Conservation (phyloP, 2,888 invertebrate species). For the Cerceris rybyensis region DNA sequence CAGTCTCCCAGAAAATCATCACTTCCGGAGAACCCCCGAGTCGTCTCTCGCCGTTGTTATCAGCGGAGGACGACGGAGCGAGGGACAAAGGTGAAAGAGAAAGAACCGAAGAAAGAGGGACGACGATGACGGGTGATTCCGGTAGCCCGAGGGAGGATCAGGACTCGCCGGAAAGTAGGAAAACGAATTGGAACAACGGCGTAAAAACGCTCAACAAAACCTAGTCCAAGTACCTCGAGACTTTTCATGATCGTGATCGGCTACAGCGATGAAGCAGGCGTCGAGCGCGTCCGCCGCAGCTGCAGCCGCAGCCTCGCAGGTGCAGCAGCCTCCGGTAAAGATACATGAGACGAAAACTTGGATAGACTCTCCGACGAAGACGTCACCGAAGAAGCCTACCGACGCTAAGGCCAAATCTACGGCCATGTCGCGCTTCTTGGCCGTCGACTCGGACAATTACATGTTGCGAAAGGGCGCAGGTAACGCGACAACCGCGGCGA, state of each 20-base stretch:
- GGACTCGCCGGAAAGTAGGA: conserved; percentile 66
- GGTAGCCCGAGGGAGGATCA: conserved; percentile 63
- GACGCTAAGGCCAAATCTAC: conserved; percentile 73
- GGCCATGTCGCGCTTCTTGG: conserved; percentile 76
- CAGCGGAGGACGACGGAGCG: no score
- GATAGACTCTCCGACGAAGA: conserved; percentile 26
- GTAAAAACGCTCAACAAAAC: conserved; percentile 42
- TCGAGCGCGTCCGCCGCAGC: conserved; percentile 62
- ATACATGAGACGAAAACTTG: conserved; percentile 45
- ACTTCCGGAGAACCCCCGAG: no score
- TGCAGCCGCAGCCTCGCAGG: conserved; percentile 64
- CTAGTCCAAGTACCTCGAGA: conserved; percentile 35
- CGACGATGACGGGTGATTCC: conserved; percentile 53
- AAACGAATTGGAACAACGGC: conserved; percentile 16
- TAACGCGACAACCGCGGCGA: conserved; percentile 20
- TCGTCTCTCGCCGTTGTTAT: no score
- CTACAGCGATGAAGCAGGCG: conserved; percentile 69
- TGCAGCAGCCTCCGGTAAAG: conserved; percentile 55
- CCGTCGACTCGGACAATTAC: conserved; percentile 80
- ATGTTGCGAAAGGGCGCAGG: conserved; percentile 77
- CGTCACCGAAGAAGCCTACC: conserved; percentile 50
- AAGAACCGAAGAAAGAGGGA: conserved; percentile 5
- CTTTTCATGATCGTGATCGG: conserved; percentile 53
- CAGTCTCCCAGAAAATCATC: no score
- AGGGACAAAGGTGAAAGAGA: no score